Percentiles rank a stretch among this genome's conserved stretches.
Evolutionary conservation across 2,113 vertebrate genomes (phyloP).

Genomic region (pig (Sus scrofa)): DNA sequence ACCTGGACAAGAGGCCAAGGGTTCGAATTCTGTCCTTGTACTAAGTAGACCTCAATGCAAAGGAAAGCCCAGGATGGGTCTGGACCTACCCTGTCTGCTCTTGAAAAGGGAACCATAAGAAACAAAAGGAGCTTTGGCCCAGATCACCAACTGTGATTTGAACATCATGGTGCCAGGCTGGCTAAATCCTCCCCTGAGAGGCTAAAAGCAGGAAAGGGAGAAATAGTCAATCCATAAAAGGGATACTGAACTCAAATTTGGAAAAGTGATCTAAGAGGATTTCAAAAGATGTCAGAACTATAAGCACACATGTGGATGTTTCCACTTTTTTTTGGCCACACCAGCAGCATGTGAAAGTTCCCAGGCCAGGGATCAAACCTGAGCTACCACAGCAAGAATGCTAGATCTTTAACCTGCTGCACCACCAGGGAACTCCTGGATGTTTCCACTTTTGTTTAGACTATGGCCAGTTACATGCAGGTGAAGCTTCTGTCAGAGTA

Average conservation of each 20-base stretch:
- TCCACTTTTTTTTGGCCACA: neutral
- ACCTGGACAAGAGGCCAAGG: neutral
- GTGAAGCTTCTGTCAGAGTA: neutral
- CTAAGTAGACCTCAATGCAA: neutral
- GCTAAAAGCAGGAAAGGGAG: neutral
- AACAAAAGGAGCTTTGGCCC: neutral
- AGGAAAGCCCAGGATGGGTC: neutral
- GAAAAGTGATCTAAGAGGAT: neutral
- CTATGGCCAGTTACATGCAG: neutral
- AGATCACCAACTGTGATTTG: neutral
- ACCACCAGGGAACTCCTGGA: no score
- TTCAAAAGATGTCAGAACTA: neutral
- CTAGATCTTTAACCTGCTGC: no score
- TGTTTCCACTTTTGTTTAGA: neutral
- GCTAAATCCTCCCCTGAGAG: neutral
- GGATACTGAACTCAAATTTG: neutral
- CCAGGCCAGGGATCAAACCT: no score
- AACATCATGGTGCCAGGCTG: accelerated
- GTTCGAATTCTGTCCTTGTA: neutral
- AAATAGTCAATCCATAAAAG: neutral
- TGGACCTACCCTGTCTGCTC: neutral
- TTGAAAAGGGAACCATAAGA: neutral
- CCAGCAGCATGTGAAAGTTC: no score
- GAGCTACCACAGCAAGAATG: no score
- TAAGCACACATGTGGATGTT: neutral